Evolutionary conservation across 2,113 vertebrate genomes (phyloP).

Genomic region (Gymnogyps californianus): DNA sequence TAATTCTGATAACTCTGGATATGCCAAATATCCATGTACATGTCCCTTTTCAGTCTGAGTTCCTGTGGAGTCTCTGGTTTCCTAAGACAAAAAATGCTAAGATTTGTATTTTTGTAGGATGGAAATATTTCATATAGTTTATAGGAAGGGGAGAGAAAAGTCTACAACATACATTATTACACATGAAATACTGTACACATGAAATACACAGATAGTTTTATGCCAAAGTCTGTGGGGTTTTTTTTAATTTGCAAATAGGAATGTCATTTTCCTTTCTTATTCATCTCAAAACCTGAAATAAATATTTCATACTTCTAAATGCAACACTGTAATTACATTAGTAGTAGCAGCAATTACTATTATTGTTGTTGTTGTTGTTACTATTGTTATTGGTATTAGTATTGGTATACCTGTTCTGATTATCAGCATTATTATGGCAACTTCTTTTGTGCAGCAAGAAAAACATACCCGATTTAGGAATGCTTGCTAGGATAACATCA

Average conservation of each 20-base stretch:
- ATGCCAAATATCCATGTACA: not conserved
- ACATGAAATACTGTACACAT: too few relatives aligned
- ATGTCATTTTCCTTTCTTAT: not conserved
- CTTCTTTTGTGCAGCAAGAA: not conserved
- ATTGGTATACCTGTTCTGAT: not conserved
- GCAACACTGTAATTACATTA: not conserved
- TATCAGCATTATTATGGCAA: not conserved
- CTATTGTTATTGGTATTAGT: not conserved
- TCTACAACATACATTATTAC: not conserved
- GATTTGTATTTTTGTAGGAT: not conserved
- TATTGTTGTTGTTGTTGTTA: not conserved
- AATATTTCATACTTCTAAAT: not conserved
- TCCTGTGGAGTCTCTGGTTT: not conserved
- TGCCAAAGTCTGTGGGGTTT: not conserved
- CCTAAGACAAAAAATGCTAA: not conserved
- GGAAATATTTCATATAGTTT: not conserved
- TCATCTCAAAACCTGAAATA: not conserved
- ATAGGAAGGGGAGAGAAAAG: not conserved
- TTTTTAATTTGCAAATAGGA: not conserved
- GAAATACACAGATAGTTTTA: not conserved
- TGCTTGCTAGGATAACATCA: constrained; percentile 59
- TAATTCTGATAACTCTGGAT: not conserved
- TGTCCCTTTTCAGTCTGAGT: not conserved
- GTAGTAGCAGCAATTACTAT: not conserved
- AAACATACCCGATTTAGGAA: constrained; percentile 65